These are phyloP conservation scores for Anguilla anguilla DNA, from an alignment of 2,797 vertebrate genomes.

Conservation along the genomic window DNA sequence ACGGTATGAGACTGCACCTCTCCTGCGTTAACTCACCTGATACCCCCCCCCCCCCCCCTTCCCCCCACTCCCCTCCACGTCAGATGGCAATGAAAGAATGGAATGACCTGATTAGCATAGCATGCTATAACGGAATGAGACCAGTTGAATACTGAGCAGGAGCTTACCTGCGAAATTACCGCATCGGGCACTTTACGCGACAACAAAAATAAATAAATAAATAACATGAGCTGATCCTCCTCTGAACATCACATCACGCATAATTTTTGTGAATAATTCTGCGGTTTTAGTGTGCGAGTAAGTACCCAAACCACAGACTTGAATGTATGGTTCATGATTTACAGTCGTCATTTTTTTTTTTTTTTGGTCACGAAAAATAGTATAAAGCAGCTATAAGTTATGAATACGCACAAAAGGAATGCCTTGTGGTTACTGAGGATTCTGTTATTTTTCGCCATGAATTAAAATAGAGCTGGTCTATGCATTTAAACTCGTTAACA, in stretches of 20 bases:
- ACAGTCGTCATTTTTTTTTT: not conserved
- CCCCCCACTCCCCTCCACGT: not conserved
- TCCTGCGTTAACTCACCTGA: constrained; percentile 27
- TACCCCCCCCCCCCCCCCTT: not conserved
- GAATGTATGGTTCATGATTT: constrained; percentile 7
- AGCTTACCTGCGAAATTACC: not conserved
- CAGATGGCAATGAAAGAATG: not conserved
- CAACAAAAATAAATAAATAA: not conserved
- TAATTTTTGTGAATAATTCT: not conserved
- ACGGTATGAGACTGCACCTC: not conserved
- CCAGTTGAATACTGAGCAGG: not conserved
- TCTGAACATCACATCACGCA: not conserved
- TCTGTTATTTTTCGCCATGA: not conserved
- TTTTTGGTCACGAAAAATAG: not conserved
- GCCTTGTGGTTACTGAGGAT: not conserved
- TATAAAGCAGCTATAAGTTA: not conserved
- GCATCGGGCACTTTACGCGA: not conserved
- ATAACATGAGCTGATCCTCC: not conserved
- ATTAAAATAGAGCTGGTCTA: not conserved
- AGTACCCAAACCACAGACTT: not conserved
- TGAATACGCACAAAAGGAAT: constrained; percentile 1
- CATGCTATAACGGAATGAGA: not conserved
- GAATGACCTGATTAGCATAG: not conserved
- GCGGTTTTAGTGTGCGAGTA: not conserved
- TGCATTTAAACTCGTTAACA: not conserved